Evolutionary conservation across 2,113 vertebrate species (phyloP).

Genomic region (Actinemys pallida): DNA sequence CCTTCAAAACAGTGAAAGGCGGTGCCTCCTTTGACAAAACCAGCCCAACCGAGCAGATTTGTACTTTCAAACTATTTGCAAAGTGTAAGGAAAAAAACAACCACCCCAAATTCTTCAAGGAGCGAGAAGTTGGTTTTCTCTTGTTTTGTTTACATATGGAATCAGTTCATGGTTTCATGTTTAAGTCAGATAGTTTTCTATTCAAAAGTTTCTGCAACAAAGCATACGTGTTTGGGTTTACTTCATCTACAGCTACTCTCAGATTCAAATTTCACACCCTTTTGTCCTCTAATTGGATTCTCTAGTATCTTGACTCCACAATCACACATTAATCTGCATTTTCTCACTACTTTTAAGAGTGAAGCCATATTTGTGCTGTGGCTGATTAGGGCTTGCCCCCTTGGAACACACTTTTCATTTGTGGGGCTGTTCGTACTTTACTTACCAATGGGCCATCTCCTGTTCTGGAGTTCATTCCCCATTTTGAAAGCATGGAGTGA

Average conservation of each 20-base stretch:
- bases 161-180: background rate
- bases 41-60: background rate
- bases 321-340: background rate
- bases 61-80: background rate
- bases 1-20: background rate
- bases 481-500: background rate
- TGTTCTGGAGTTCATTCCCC: background rate
- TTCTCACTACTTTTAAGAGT: constrained; percentile 20
- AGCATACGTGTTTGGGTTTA: background rate
- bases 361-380: background rate
- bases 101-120: background rate
- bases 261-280: background rate
- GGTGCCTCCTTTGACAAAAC: constrained; percentile 20
- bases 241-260: constrained; percentile 1
- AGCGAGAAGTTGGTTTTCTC: background rate
- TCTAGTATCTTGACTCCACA: background rate
- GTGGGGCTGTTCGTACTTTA: constrained; percentile 15
- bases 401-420: background rate
- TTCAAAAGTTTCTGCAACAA: background rate
- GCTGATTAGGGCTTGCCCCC: background rate
- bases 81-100: background rate
- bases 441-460: constrained; percentile 8
- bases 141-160: background rate
- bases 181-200: background rate
- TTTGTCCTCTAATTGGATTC: constrained; percentile 50